phyloP scores from a whole-genome alignment of 2,113 vertebrate species.

The Tetraodon nigroviridis region DNA sequence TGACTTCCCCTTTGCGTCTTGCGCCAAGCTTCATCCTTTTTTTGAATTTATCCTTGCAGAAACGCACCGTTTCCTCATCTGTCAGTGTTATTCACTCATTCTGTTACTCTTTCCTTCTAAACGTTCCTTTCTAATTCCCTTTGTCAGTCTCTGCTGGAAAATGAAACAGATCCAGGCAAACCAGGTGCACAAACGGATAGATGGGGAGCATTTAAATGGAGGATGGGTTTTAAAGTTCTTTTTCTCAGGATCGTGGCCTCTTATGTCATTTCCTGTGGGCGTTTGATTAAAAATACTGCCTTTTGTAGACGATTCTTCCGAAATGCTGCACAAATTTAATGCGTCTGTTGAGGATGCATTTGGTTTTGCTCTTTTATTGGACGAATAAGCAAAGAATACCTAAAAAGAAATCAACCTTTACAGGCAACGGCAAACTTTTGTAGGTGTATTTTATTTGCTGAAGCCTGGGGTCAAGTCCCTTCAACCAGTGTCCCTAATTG shows the following conservation, averaged over 20 bases:
- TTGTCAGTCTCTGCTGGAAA: neutral
- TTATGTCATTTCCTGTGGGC: too few species aligned
- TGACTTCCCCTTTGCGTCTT: conserved; percentile 34
- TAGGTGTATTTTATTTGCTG: neutral
- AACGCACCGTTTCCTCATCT: conserved; percentile 46
- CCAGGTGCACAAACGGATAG: too few species aligned
- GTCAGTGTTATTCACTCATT: conserved; percentile 35
- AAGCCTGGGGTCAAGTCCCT: conserved; percentile 2
- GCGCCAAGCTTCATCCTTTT: conserved; percentile 29
- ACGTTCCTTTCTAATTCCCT: conserved; percentile 15
- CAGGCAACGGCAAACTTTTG: neutral
- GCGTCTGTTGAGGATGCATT: too few species aligned
- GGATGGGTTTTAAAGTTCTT: too few species aligned
- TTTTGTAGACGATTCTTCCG: neutral
- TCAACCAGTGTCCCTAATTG: conserved; percentile 5
- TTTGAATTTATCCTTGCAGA: conserved; percentile 32
- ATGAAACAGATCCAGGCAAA: too few species aligned
- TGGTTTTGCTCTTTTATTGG: too few species aligned
- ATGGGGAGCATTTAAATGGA: too few species aligned
- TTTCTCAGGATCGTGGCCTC: too few species aligned
- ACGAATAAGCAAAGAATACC: too few species aligned
- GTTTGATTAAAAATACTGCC: too few species aligned
- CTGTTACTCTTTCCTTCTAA: conserved; percentile 30
- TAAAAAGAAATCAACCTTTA: too few species aligned
- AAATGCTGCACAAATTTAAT: neutral